These are phyloP conservation scores for Meiosimyza decipiens DNA, from an alignment of 2,888 invertebrate species.

Conservation along the genomic window DNA sequence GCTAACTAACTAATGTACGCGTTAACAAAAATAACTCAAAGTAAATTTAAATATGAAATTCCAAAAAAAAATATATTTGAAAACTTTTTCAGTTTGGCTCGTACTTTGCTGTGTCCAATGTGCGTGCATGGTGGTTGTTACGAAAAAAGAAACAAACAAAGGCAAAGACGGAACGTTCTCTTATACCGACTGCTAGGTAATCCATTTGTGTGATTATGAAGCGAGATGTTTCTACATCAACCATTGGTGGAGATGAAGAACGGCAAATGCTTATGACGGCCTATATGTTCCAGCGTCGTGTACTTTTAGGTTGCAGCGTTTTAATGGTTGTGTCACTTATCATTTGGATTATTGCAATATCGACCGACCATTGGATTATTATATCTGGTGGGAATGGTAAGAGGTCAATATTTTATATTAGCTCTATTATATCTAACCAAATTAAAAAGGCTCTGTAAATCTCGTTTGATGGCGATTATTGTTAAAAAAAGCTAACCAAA, in stretches of 20 bases:
- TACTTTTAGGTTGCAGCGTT: slow-evolving; percentile 77
- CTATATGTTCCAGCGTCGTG: slow-evolving; percentile 76
- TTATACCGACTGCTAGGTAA: background rate
- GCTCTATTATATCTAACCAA: too few relatives aligned
- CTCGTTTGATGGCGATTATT: too few relatives aligned
- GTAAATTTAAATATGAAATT: slow-evolving; percentile 27
- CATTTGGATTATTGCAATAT: slow-evolving; percentile 79
- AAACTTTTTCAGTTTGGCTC: slow-evolving; percentile 28
- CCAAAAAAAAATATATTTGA: slow-evolving; percentile 25
- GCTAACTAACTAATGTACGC: slow-evolving; percentile 7
- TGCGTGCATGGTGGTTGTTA: slow-evolving; percentile 35
- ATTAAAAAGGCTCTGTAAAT: too few relatives aligned
- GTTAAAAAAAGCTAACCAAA: too few relatives aligned
- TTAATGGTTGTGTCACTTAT: slow-evolving; percentile 75
- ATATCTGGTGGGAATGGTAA: slow-evolving; percentile 67
- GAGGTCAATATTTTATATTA: slow-evolving; percentile 12
- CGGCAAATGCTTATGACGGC: slow-evolving; percentile 72
- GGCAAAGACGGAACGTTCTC: background rate
- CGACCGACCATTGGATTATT: slow-evolving; percentile 80
- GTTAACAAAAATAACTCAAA: slow-evolving; percentile 28
- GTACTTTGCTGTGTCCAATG: background rate
- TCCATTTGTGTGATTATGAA: slow-evolving; percentile 50
- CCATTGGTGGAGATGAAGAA: slow-evolving; percentile 72
- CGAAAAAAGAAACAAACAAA: slow-evolving; percentile 17
- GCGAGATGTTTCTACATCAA: slow-evolving; percentile 71